Evolutionary conservation across 2,113 vertebrate species (phyloP).

Genomic region (Tachysurus fulvidraco): DNA sequence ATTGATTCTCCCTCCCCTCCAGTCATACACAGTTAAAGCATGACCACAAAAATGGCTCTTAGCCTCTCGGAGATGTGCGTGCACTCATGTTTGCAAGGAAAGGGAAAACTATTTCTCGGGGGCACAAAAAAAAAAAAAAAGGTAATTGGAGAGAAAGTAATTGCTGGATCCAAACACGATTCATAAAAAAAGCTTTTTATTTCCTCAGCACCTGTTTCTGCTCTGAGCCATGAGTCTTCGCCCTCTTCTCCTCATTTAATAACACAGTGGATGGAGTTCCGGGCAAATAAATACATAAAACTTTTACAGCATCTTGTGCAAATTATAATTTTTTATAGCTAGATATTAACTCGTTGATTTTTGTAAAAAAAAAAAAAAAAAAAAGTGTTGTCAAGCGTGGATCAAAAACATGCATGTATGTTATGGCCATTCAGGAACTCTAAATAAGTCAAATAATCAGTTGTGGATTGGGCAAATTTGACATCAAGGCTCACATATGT

Average conservation of each 20-base stretch:
- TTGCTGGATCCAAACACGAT: slow-evolving; percentile 40
- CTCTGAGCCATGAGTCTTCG: slow-evolving; percentile 6
- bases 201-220: slow-evolving; percentile 47
- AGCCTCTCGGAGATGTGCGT: slow-evolving; percentile 26
- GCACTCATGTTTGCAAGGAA: not conserved
- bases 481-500: not conserved
- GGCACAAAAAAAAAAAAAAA: slow-evolving; percentile 22
- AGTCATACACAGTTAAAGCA: slow-evolving; percentile 48
- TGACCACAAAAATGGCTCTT: slow-evolving; percentile 44
- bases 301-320: slow-evolving; percentile 11
- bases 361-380: not conserved
- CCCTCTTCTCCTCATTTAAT: slow-evolving; percentile 21
- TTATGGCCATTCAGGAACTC: not conserved
- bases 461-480: not conserved
- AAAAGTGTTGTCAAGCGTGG: not conserved
- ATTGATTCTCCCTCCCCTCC: slow-evolving; percentile 51
- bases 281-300: slow-evolving; percentile 40
- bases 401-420: not conserved
- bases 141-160: slow-evolving; percentile 40
- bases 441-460: not conserved
- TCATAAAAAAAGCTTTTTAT: slow-evolving; percentile 36
- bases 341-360: slow-evolving; percentile 25
- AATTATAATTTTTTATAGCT: slow-evolving; percentile 19
- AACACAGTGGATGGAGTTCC: slow-evolving; percentile 1
- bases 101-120: slow-evolving; percentile 4